Percentiles rank a stretch among this genome's conserved stretches.
phyloP scores from a whole-genome alignment of 2,888 invertebrate species.

The Resseliella maxima region DNA sequence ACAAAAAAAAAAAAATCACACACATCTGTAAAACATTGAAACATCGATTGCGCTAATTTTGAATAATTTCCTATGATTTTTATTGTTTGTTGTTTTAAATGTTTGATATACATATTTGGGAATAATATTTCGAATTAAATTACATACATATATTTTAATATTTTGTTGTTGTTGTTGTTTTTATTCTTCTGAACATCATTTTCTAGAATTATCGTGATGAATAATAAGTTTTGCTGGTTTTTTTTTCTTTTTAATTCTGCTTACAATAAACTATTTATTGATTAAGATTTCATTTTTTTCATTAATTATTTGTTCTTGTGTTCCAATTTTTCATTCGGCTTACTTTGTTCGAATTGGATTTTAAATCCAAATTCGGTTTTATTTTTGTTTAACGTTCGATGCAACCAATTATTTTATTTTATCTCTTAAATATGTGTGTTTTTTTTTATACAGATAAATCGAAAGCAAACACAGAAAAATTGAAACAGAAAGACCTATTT shows the following conservation, averaged over 20 bases:
- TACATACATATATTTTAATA: slow-evolving; percentile 45
- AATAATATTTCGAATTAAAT: slow-evolving; percentile 53
- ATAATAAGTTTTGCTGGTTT: slow-evolving; percentile 42
- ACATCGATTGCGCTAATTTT: not conserved
- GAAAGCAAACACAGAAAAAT: slow-evolving; percentile 47
- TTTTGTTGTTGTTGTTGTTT: not conserved
- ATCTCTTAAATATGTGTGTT: not conserved
- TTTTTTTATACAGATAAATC: slow-evolving; percentile 32
- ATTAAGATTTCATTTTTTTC: slow-evolving; percentile 9
- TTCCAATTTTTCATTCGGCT: slow-evolving; percentile 27
- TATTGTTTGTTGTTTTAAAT: slow-evolving; percentile 47
- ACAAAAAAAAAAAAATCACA: not conserved
- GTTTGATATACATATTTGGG: slow-evolving; percentile 48
- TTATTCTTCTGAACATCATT: slow-evolving; percentile 46
- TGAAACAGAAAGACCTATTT: slow-evolving; percentile 48
- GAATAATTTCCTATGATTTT: slow-evolving; percentile 51
- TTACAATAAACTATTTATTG: slow-evolving; percentile 21
- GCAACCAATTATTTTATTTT: slow-evolving; percentile 27
- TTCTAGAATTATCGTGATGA: slow-evolving; percentile 44
- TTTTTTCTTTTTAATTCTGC: not conserved
- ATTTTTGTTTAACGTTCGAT: not conserved
- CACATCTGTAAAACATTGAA: not conserved
- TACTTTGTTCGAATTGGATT: not conserved
- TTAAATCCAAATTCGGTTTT: not conserved
- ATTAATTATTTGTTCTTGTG: not conserved